Conservation (phyloP, 2,113 vertebrate genomes). For the Zapornia atra region DNA sequence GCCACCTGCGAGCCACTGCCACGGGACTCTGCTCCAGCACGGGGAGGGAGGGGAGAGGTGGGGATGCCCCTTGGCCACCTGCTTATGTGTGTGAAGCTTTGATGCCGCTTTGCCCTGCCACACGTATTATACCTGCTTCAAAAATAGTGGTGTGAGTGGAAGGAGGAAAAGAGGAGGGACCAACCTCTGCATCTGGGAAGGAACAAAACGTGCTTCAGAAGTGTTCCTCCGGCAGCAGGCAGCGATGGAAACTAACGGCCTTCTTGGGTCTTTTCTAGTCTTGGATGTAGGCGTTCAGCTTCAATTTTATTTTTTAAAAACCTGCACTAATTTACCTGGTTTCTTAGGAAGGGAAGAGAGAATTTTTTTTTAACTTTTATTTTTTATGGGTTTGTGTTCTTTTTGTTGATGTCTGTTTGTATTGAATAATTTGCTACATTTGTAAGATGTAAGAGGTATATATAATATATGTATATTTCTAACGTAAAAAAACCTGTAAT, state of each 20-base stretch:
- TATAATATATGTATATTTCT: slow-evolving; percentile 90
- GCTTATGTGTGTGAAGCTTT: slow-evolving; percentile 54
- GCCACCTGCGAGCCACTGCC: background rate
- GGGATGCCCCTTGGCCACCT: background rate
- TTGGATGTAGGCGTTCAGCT: slow-evolving; percentile 80
- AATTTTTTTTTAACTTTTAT: slow-evolving; percentile 74
- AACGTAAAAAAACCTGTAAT: slow-evolving; percentile 78
- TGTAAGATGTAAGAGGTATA: slow-evolving; percentile 87
- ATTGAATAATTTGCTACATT: slow-evolving; percentile 88
- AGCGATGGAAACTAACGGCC: slow-evolving; percentile 59
- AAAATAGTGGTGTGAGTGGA: slow-evolving; percentile 16
- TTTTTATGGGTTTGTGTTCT: slow-evolving; percentile 81
- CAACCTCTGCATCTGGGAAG: slow-evolving; percentile 61
- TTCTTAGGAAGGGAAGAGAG: slow-evolving; percentile 77
- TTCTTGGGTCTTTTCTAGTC: slow-evolving; percentile 71
- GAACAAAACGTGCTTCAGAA: slow-evolving; percentile 72
- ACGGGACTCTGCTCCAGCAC: background rate
- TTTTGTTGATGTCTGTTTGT: slow-evolving; percentile 82
- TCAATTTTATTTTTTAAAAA: slow-evolving; percentile 79
- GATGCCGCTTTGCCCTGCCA: slow-evolving; percentile 63
- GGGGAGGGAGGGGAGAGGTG: background rate
- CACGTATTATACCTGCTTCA: slow-evolving; percentile 10
- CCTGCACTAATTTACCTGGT: slow-evolving; percentile 85
- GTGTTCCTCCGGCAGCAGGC: slow-evolving; percentile 49
- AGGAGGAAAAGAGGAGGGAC: slow-evolving; percentile 63